A percentile compares a stretch with the other conserved stretches of the same genome.
phyloP scores from a whole-genome alignment of 1,140 invertebrate species.

The Sminthurides bifidus region DNA sequence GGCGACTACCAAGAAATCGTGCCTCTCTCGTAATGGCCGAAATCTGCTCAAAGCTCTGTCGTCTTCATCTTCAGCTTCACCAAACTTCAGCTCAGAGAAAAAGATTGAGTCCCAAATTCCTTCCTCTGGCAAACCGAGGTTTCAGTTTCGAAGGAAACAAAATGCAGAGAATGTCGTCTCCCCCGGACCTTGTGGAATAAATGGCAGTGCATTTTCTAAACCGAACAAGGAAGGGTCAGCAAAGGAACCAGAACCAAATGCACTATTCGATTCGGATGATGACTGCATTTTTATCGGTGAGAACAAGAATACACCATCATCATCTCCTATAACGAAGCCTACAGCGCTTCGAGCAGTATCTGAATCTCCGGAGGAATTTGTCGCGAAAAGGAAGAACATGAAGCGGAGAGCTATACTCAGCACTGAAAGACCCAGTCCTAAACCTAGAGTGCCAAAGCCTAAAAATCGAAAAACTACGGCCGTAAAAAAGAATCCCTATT shows the following conservation, averaged over 20 bases:
- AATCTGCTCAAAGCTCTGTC: too few relatives aligned
- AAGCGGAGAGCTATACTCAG: not conserved
- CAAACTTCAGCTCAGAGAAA: too few relatives aligned
- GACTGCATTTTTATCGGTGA: too few relatives aligned
- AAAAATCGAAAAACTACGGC: not conserved
- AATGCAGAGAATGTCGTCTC: not conserved
- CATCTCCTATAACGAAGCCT: not conserved
- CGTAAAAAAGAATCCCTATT: constrained; percentile 15
- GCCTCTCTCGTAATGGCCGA: too few relatives aligned
- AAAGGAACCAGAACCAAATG: not conserved
- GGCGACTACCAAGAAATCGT: too few relatives aligned
- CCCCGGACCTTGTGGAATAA: not conserved
- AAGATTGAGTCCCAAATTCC: too few relatives aligned
- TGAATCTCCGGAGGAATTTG: not conserved
- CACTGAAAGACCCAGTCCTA: not conserved
- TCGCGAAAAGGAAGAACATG: not conserved
- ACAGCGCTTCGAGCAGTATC: not conserved
- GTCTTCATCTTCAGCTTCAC: too few relatives aligned
- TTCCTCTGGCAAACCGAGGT: too few relatives aligned
- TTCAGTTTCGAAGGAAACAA: not conserved
- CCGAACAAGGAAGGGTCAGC: not conserved
- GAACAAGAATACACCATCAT: too few relatives aligned
- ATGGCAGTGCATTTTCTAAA: not conserved
- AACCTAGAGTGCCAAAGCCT: not conserved
- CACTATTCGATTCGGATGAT: not conserved